Percentiles rank a stretch among this genome's conserved stretches.
phyloP scores from a whole-genome alignment of 1,140 invertebrate species.

The Trissolcus basalis region DNA sequence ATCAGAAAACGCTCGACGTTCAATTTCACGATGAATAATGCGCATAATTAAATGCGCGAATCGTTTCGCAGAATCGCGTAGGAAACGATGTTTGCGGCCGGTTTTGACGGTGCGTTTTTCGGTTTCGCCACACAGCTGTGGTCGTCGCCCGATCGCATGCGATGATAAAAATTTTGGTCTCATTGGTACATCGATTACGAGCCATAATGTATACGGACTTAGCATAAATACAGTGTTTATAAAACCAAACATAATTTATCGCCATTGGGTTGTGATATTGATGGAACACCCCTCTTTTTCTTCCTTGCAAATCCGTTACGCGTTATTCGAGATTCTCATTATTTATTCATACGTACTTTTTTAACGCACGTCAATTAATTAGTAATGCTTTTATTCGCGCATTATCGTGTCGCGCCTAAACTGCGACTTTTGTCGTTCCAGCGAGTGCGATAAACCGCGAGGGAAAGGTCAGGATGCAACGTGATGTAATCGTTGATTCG shows the following conservation, averaged over 20 bases:
- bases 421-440: conserved; percentile 13
- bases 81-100: conserved; percentile 26
- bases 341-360: conserved; percentile 46
- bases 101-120: conserved; percentile 20
- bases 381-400: conserved; percentile 42
- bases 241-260: conserved; percentile 49
- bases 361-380: conserved; percentile 47
- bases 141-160: conserved; percentile 17
- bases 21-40: conserved; percentile 35
- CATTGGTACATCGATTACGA: conserved; percentile 52
- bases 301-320: conserved; percentile 41
- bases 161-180: conserved; percentile 43
- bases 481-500: background rate
- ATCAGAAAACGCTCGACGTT: background rate
- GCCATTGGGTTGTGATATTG: conserved; percentile 27
- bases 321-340: conserved; percentile 19
- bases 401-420: conserved; percentile 42
- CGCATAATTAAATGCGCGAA: conserved; percentile 38
- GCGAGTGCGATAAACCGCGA: conserved; percentile 30
- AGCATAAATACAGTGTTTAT: conserved; percentile 51
- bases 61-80: conserved; percentile 34
- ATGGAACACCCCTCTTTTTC: conserved; percentile 15
- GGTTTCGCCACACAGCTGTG: conserved; percentile 10
- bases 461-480: conserved; percentile 31
- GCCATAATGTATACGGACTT: conserved; percentile 44